Evolutionary conservation across 2,888 invertebrate species (phyloP), one percentile per base, ranked within the genome.

Genomic region (Cheilosia grossa): DNA sequence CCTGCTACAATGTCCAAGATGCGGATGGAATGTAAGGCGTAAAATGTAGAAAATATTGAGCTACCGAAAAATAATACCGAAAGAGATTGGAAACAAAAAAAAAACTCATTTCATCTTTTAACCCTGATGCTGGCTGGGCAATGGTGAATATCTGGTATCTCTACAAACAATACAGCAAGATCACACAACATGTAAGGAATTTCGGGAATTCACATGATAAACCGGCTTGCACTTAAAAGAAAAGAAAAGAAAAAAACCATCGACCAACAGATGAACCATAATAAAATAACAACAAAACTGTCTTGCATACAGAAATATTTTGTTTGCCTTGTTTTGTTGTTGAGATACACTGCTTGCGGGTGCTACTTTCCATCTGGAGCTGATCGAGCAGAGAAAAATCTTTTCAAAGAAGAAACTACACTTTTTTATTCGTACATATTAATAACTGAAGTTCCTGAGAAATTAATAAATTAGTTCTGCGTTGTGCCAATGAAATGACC

Each of bases 291-390:
- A 74, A 79, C 49, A 70, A 63, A 53, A 70, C 59, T 72, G 44
- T 61, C 73, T 72, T 78, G 72, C 67, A 78, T 82, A 72, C 66
- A 78, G 40, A 63, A 42, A 59, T 49, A 37, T 79, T 78, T 44
- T 80, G 47, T 64, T 77, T 74, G 44, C 27, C 49, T 58, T 56
- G 58, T 61, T 54, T 30, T 30, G 1, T 9, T 5, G 47, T 59
- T 77, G 64, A 61, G 61, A 51, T 67, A 51, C 54, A 59, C 51
- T 74, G 53, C 83, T 47, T 56, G 73, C 56, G 73, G 82, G 63
- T 83, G 74, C 83, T 80, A 80, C 83, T 83, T 83, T 80, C 83
- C 83, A 80, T 80, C 74, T 80, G 80, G 74, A 70, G 69, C 74
- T 74, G 69, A 74, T 80, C 80, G 64, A 58, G 56, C 54, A 67